Base-by-base conservation (phyloP, 2,113 vertebrate species). In the Cephalopterus ornatus region DNA sequence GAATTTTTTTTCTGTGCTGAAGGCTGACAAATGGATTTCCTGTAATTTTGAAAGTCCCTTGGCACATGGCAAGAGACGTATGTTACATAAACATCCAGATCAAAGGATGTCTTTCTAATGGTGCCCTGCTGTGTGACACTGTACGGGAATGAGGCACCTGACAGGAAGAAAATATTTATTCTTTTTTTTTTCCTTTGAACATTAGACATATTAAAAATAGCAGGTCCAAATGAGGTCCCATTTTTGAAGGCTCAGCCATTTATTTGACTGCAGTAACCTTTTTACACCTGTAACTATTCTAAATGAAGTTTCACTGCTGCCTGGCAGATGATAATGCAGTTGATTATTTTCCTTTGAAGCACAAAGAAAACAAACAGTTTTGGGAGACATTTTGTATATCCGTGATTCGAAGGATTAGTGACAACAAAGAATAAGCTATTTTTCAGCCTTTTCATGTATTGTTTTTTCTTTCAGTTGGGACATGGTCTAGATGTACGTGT, bases 141-240 rank as follows among this genome's bases (percentile, higher is more conserved):
- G n/a, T 23, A 37, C 28, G n/a, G 58, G 41, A 88, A 39, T 17
- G 50, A 88, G 68, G 20, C 14, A 76, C 41, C 62, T 85, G 53
- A 30, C 18, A 86, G 49, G 49, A 90, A 70, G 58, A 32, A 88
- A 96, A 90, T 72, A 83, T 82, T 92, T 79, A 76, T 83, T 66
- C 79, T 77, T 80, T 26, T 77, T 80, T 26, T 93, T 93, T 84
- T 88, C 46, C 63, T 92, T 92, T 91, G 75, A 94, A 83, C 37
- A 65, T 63, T 10, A 79, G 24, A 24, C 3, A 2, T 39, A 55
- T 55, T 92, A 76, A 90, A 93, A 93, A 91, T 77, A 88, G 58
- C 58, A 68, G 28, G 62, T 80, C 37, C n/a, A 83, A 94, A 76
- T 58, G 50, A 90, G 59, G 59, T 73, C 73, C 26, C 26, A 13